Base-by-base conservation (phyloP, 2,797 vertebrate genomes). In the Chrosomus eos region DNA sequence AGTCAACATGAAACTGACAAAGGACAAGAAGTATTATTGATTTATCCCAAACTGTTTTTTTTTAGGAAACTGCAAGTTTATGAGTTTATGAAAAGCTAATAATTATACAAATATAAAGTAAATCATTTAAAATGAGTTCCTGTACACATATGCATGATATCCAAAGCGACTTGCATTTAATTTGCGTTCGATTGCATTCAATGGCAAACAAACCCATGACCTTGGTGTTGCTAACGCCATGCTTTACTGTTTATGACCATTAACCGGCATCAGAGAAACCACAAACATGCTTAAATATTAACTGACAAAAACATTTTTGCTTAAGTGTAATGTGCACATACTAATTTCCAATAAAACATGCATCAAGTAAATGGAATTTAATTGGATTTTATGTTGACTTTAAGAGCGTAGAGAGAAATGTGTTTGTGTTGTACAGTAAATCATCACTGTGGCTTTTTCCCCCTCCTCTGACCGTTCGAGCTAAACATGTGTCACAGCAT, bases 391-490 rank as follows among this genome's bases (percentile, higher is more conserved):
- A 73, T 21, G 43, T 73, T 72, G 43, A 48, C 70, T 48, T 33
- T 33, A 68, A 48, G 73, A 85, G 67, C 38, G 28, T 38, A 67
- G 40, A 66, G 33, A 38, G 73, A 51, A 73, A 33, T 33, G 26
- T 58, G 43, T 80, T 33, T 36, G 51, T 73, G 74, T 23, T 45
- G 31, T 80, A 70, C 26, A 58, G 66, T 55, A 43, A 51, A 53
- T 48, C 73, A 45, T 26, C 66, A 62, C 60, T 72, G 21, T 75
- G 36, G 64, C 68, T 87, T 78, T 51, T 77, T 36, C 73, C 76
- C 77, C 36, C 38, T 81, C 70, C 70, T 84, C 68, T 76, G 74
- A 60, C 45, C 78, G 33, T 72, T 80, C 77, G 36, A 72, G 72
- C 67, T 82, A 84, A 87, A 86, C 43, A 31, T 64, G 28, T 64